Evolutionary conservation across 2,888 invertebrate genomes (phyloP), one percentile per base, ranked within the genome.

Genomic region (Halocaridina rubra): DNA sequence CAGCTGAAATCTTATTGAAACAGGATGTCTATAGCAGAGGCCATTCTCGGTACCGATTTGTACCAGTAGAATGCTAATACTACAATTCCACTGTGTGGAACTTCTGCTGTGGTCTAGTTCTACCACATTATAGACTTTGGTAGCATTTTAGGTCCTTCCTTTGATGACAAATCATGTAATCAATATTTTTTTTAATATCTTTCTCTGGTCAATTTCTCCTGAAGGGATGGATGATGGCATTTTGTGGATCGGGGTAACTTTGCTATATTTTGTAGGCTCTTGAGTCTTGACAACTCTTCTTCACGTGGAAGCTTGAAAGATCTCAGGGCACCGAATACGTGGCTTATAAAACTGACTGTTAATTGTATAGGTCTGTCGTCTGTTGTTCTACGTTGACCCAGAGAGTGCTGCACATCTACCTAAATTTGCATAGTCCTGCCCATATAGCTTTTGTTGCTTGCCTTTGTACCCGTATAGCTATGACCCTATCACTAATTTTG

Each of bases 301-400:
- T 82, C 82, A 82, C 82, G 82, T 82, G 82, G 82, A 82, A 82
- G 82, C 82, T 82, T 82, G 82, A 82, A 82, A 82, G 82, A 82
- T 82, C 82, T 82, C 82, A 82, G 82, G 82, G 82, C 82, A 82
- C 82, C 82, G 82, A 82, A 77, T 69, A 82, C 78, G 82, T 82
- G 82, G 82, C 82, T 82, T 82, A 82, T 71, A 77, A 82, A 79
- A 69, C n/a, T 74, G 78, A 82, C 78, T 82, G 78, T 78, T 82
- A 77, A 82, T 39, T 82, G 82, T 82, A 78, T 71, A 82, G 82
- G 82, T 82, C 77, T 82, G 82, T 82, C 57, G 82, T 82, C 57
- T 71, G 72, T 82, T 82, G 81, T 80, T 80, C 80, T 72, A 71
- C 61, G 72, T 82, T 82, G 82, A 82, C 33, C 82, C n/a, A 77